Evolutionary conservation across 2,113 vertebrate genomes (phyloP).

Genomic region (Geococcyx californianus): DNA sequence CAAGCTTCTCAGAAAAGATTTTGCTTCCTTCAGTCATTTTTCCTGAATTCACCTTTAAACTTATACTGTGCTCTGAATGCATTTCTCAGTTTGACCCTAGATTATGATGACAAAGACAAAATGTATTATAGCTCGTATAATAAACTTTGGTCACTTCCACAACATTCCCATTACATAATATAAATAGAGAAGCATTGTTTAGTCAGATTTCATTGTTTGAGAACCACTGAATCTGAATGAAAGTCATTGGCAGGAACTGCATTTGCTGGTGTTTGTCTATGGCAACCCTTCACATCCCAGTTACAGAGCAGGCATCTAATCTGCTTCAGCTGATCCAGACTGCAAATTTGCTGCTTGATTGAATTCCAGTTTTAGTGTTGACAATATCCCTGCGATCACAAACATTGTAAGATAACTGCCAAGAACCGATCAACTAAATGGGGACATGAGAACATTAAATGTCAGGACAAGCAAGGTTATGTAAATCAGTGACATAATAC

Average conservation of each 20-base stretch:
- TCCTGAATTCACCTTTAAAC: background rate
- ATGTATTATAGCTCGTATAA: background rate
- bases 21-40: background rate
- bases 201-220: background rate
- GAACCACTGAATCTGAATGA: background rate
- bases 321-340: slow-evolving; percentile 18
- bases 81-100: background rate
- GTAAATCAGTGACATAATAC: background rate
- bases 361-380: slow-evolving; percentile 22
- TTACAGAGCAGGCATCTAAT: background rate
- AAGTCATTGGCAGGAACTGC: background rate
- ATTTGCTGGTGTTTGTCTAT: background rate
- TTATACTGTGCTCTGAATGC: background rate
- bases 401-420: background rate
- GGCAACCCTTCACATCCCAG: background rate
- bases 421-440: background rate
- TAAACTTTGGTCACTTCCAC: background rate
- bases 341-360: slow-evolving; percentile 27
- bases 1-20: background rate
- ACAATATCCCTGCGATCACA: background rate
- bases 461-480: background rate
- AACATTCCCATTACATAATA: background rate
- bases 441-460: background rate
- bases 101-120: background rate
- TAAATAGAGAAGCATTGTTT: background rate